Evolutionary conservation across 2,888 invertebrate genomes (phyloP), one percentile per base, ranked within the genome.

Genomic region (Zygaena filipendulae): DNA sequence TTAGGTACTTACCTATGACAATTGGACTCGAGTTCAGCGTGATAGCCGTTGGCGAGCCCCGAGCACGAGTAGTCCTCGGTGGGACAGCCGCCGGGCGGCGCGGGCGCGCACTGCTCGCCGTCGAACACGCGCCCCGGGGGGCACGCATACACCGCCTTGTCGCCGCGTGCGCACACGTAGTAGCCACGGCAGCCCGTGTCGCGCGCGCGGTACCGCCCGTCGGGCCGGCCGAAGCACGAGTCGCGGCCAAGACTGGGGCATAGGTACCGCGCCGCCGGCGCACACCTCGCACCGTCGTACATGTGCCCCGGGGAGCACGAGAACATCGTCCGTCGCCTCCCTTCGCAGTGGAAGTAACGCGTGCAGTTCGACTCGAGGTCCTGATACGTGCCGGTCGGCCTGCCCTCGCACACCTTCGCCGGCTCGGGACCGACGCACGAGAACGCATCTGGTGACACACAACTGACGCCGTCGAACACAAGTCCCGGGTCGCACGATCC

Each of bases 81-180:
- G 5, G 64, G 55, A 38, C 83, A 83, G 3, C 54, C 38, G 4
- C 58, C 61, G 4, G 63, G 52, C 3, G 50, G 43, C 10, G 59
- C 45, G 3, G 57, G 55, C n/a, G 75, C 79, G 48, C 85, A 85
- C 2, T 59, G 54, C 34, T 84, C 83, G 1, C 83, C 84, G 51
- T 84, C 81, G 52, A 84, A 85, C 10, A 68, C 67, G 25, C 62
- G 59, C 2, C 81, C 81, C 13, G 64, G 54, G 1, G 80, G 63
- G 40, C 85, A 85, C 20, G 84, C 69, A 52, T 83, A 84, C 11
- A 81, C 75, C n/a, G 82, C 81, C 47, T 83, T 83, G 40, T 77
- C 70, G 2, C 83, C 82, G 32, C 61, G 62, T 11, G 67, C 63
- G 53, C 86, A 86, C 42, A 75, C 81, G 56, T 80, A 84, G 59